A percentile compares a stretch with the other conserved stretches of the same genome.
These are phyloP conservation scores for Orchesellides sinensis DNA, from an alignment of 2,888 invertebrate species.

Conservation along the genomic window DNA sequence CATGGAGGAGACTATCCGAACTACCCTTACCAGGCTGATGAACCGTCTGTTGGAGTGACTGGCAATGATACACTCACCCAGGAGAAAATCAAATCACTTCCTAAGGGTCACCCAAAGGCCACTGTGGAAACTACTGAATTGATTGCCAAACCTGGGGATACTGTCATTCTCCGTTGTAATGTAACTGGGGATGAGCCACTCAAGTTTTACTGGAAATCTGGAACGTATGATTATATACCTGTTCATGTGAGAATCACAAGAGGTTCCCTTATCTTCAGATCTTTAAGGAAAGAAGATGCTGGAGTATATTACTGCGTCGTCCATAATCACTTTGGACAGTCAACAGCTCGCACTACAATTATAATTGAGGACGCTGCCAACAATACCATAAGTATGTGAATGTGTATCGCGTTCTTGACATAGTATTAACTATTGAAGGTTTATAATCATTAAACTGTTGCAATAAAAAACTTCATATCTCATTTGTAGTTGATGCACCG, in stretches of 20 bases:
- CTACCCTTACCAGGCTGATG: constrained; percentile 51
- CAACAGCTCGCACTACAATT: constrained; percentile 50
- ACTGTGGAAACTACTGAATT: constrained; percentile 43
- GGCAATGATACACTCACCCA: neutral
- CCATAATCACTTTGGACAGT: constrained; percentile 64
- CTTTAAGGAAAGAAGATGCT: constrained; percentile 56
- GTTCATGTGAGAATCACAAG: constrained; percentile 62
- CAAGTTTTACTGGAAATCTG: constrained; percentile 70
- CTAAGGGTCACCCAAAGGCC: constrained; percentile 52
- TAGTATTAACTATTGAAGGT: too few relatives aligned
- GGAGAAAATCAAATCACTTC: neutral
- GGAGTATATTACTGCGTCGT: constrained; percentile 66
- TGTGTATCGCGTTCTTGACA: too few relatives aligned
- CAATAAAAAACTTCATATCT: too few relatives aligned
- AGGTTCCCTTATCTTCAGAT: constrained; percentile 63
- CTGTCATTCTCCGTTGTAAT: constrained; percentile 63
- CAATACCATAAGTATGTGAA: too few relatives aligned
- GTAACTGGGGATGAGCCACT: constrained; percentile 65
- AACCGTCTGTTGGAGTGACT: neutral
- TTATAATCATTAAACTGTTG: too few relatives aligned
- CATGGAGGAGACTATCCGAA: constrained; percentile 51
- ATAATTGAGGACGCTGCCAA: too few relatives aligned
- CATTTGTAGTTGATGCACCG: neutral
- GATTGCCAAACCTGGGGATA: constrained; percentile 61
- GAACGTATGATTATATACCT: constrained; percentile 62